Evolutionary conservation across 2,797 vertebrate species (phyloP).

Genomic region (Coendou prehensilis): DNA sequence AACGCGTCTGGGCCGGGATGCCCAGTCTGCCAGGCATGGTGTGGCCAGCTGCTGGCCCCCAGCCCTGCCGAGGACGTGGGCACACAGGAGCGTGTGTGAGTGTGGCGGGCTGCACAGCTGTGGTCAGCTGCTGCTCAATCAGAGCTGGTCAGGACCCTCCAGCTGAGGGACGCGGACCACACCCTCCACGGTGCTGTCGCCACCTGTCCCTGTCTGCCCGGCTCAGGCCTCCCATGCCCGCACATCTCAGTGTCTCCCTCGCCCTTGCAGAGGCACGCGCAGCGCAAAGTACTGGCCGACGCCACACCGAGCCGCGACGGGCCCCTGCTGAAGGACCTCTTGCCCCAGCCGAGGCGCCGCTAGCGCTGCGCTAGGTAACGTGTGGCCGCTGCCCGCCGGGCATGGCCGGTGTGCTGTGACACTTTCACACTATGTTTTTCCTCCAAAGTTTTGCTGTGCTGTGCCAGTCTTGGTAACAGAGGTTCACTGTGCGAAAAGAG

Average conservation of each 20-base stretch:
- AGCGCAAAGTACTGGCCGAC: constrained; percentile 89
- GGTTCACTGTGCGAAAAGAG: constrained; percentile 66
- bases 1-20: not conserved
- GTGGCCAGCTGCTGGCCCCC: not conserved
- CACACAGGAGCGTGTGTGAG: not conserved
- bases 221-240: not conserved
- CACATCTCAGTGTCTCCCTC: constrained; percentile 90
- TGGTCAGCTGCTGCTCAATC: not conserved
- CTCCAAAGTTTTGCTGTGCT: constrained; percentile 90
- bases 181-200: not conserved
- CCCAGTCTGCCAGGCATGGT: not conserved
- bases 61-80: not conserved
- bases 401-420: constrained; percentile 82
- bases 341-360: constrained; percentile 92
- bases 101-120: not conserved
- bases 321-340: constrained; percentile 94
- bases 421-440: constrained; percentile 85
- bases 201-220: not conserved
- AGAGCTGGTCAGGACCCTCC: not conserved
- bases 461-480: constrained; percentile 71
- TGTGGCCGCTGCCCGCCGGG: constrained; percentile 21
- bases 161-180: not conserved
- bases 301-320: constrained; percentile 91
- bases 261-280: constrained; percentile 93
- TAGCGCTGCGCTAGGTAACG: constrained; percentile 93